These are phyloP conservation scores for Tetraodon nigroviridis DNA, from an alignment of 2,113 vertebrate species.

Conservation along the genomic window DNA sequence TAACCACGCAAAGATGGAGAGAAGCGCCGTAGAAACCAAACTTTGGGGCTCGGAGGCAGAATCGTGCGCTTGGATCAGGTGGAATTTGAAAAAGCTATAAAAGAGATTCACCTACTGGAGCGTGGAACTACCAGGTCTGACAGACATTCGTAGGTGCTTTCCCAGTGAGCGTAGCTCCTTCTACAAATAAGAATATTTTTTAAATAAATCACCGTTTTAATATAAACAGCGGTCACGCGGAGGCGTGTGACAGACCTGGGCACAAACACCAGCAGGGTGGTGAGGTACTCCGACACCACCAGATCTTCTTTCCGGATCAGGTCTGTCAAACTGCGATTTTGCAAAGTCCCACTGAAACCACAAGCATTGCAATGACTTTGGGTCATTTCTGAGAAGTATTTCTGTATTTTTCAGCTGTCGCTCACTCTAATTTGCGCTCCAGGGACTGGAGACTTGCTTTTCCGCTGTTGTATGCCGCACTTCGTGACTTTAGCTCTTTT, in stretches of 20 bases:
- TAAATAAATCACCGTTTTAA: not conserved
- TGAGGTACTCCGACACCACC: slow-evolving; percentile 90
- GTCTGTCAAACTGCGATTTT: slow-evolving; percentile 80
- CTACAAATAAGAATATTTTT: slow-evolving; percentile 69
- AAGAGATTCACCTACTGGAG: slow-evolving; percentile 85
- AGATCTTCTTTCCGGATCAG: slow-evolving; percentile 89
- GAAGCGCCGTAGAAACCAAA: slow-evolving; percentile 7
- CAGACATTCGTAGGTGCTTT: slow-evolving; percentile 89
- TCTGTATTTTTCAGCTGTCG: slow-evolving; percentile 12
- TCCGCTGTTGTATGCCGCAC: slow-evolving; percentile 76
- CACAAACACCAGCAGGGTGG: slow-evolving; percentile 88
- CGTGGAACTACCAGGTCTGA: slow-evolving; percentile 93
- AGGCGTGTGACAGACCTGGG: slow-evolving; percentile 77
- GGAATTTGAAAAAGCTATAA: not conserved
- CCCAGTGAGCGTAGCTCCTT: slow-evolving; percentile 79
- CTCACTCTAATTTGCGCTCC: slow-evolving; percentile 81
- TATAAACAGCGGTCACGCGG: not conserved
- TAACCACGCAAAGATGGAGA: slow-evolving; percentile 2
- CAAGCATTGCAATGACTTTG: not conserved
- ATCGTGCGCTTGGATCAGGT: slow-evolving; percentile 20
- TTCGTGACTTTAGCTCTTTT: slow-evolving; percentile 81
- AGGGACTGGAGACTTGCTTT: slow-evolving; percentile 80
- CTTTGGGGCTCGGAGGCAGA: slow-evolving; percentile 2
- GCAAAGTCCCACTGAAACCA: slow-evolving; percentile 78
- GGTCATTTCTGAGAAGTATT: too few species aligned